Evolutionary conservation across 2,113 vertebrate species (phyloP), one percentile per base, ranked within the genome.

Genomic region (Trematomus loennbergii): DNA sequence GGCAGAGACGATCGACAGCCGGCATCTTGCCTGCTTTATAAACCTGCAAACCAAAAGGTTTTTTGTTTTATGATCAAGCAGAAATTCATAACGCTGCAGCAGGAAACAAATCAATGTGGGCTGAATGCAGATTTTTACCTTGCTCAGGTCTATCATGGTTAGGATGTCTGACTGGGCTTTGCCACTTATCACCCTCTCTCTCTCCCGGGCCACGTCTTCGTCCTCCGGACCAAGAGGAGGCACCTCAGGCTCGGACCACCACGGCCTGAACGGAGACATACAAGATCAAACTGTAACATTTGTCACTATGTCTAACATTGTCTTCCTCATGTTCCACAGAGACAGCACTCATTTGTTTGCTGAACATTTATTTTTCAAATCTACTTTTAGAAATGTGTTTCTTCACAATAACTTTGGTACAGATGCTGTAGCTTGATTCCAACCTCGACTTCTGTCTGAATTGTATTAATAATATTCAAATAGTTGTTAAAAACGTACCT

Each of bases 1-100:
- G 88, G 75, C 95, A 96, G 55, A 96, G 93, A 36, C 92, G 93
- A 84, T 96, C 91, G 52, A 95, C 95, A 0, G 95, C 95, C 1
- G 95, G 94, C 70, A 93, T 95, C 79, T 57, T 93, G 46, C 94
- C 92, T 1, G 72, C 46, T 76, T 92, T 94, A 81, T 96, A 96
- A 48, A 96, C 88, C 95, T 96, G 77, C 46, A 72, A 62, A 29
- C 79, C 45, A 77, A 57, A 87, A 33, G 49, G 15, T 11, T 1
- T 5, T 67, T 40, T 20, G 10, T 52, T 40, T 40, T 40, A 40
- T 40, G 36, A 40, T 40, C 7, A 40, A 40, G 36, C 36, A 7
- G 36, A 8, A 40, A 40, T 40, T 40, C 36, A 40, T 40, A 40
- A 40, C 36, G 36, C 36, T 7, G 36, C 36, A 40, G 36, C 36